Conservation (phyloP, 2,113 vertebrate genomes). For the Pristiophorus japonicus region DNA sequence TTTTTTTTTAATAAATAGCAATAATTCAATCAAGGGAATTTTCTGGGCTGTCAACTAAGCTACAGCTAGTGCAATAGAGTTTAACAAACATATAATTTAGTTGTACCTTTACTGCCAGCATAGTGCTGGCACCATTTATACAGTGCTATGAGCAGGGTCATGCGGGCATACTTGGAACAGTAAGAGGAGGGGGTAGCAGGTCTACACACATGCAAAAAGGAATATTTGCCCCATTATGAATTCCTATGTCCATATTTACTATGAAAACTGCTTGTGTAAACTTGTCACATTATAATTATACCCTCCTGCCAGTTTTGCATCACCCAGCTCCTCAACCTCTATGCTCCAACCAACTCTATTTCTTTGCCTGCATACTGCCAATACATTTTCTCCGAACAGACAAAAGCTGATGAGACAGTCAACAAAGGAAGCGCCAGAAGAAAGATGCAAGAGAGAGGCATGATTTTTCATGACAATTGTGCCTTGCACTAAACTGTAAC, state of each 20-base stretch:
- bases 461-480: not conserved
- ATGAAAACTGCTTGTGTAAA: not conserved
- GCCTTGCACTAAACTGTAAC: not conserved
- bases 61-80: not conserved
- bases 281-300: not conserved
- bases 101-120: not conserved
- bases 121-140: not conserved
- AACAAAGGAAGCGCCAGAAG: not conserved
- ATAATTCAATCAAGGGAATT: not conserved
- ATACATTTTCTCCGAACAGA: not conserved
- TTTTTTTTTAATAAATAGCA: not conserved
- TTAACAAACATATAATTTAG: not conserved
- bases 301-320: not conserved
- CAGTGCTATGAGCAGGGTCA: not conserved
- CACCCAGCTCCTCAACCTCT: not conserved
- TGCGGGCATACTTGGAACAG: not conserved
- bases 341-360: not conserved
- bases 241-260: not conserved
- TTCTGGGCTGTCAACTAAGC: not conserved
- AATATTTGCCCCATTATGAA: not conserved
- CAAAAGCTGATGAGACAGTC: not conserved
- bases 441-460: not conserved
- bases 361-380: not conserved
- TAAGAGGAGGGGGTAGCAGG: not conserved
- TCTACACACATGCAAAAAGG: not conserved